Conservation (phyloP, 2,888 invertebrate genomes). For the Heterodera filipjevi region DNA sequence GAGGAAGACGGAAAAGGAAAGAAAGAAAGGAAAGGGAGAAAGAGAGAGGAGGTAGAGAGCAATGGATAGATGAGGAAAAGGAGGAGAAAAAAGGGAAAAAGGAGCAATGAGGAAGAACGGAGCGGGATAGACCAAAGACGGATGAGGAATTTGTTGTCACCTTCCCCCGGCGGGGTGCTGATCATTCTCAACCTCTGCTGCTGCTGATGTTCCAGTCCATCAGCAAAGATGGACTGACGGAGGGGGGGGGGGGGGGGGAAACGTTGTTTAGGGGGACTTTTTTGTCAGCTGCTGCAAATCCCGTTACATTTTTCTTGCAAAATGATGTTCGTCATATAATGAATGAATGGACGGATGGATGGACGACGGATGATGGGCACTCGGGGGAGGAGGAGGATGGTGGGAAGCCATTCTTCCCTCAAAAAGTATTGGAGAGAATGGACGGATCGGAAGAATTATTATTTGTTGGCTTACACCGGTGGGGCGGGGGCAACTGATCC, state of each 20-base stretch:
- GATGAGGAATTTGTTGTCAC: too few species aligned
- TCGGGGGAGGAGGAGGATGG: too few species aligned
- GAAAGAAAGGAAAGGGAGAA: not conserved
- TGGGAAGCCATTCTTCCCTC: not conserved
- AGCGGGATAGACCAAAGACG: too few species aligned
- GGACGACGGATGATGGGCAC: too few species aligned
- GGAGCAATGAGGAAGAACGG: too few species aligned
- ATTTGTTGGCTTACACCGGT: not conserved
- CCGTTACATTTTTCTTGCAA: not conserved
- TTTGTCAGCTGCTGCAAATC: slow-evolving; percentile 6
- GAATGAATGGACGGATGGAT: not conserved
- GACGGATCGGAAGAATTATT: slow-evolving; percentile 7
- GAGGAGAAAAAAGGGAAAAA: not conserved
- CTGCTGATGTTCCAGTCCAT: not conserved
- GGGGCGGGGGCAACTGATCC: not conserved
- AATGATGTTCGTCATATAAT: not conserved
- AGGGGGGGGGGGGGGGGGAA: not conserved
- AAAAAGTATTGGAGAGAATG: not conserved
- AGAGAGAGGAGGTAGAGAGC: not conserved
- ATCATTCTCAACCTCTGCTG: not conserved
- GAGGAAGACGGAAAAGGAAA: not conserved
- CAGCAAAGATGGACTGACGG: not conserved
- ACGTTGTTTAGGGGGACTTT: not conserved
- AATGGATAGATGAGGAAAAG: not conserved
- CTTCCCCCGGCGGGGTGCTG: too few species aligned